Conservation (phyloP, 2,797 vertebrate genomes). For the Triplophysa bombifrons region DNA sequence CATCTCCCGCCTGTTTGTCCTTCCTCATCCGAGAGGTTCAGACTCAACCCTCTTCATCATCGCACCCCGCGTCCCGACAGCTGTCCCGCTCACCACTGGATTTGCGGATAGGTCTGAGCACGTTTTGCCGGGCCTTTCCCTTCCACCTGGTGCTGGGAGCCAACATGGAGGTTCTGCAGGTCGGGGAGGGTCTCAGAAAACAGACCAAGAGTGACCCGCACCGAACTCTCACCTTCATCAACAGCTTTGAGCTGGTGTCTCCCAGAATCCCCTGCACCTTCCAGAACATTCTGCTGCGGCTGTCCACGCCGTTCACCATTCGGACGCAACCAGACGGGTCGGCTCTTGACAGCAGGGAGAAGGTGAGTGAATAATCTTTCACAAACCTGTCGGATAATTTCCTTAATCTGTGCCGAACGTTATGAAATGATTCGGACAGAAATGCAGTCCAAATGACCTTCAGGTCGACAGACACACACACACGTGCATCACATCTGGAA, state of each 20-base stretch:
- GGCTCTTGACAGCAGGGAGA: conserved; percentile 87
- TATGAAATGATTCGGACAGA: conserved; percentile 46
- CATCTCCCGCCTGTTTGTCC: conserved; percentile 82
- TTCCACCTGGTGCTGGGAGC: conserved; percentile 96
- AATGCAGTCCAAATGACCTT: conserved; percentile 34
- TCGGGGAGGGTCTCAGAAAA: conserved; percentile 91
- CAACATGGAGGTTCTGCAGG: conserved; percentile 90
- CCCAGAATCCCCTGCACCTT: conserved; percentile 93
- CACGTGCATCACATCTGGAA: no score
- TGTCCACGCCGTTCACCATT: conserved; percentile 96
- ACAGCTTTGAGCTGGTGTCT: conserved; percentile 95
- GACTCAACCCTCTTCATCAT: conserved; percentile 58
- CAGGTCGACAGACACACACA: not conserved
- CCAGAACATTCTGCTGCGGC: conserved; percentile 87
- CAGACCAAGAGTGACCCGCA: conserved; percentile 88
- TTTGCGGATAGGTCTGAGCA: conserved; percentile 90
- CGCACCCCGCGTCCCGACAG: conserved; percentile 61
- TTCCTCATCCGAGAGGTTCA: conserved; percentile 79
- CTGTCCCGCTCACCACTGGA: conserved; percentile 87
- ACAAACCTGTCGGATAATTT: conserved; percentile 51
- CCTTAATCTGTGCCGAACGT: conserved; percentile 54
- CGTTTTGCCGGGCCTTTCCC: conserved; percentile 95
- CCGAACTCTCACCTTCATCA: conserved; percentile 87
- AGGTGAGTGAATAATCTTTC: conserved; percentile 76
- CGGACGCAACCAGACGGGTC: conserved; percentile 86